A percentile compares a stretch with the other conserved stretches of the same genome.
phyloP scores from a whole-genome alignment of 2,888 invertebrate genomes.

The Amblyjoppa proteus region DNA sequence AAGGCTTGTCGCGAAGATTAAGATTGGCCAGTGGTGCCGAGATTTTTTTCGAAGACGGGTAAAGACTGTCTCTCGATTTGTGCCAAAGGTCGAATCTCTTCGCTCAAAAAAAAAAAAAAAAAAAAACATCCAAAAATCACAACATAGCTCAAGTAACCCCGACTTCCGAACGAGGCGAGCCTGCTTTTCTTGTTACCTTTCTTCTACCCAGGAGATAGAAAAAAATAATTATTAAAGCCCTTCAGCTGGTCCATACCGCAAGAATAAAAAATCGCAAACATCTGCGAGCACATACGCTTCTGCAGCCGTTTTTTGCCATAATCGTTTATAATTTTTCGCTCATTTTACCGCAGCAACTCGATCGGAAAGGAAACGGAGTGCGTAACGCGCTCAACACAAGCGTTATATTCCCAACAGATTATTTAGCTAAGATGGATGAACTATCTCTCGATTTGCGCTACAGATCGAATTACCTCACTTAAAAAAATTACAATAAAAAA shows the following conservation, averaged over 20 bases:
- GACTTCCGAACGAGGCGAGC: too few species aligned
- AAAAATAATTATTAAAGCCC: not conserved
- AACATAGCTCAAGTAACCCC: too few species aligned
- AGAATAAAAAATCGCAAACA: not conserved
- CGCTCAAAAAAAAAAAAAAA: not conserved
- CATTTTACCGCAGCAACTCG: not conserved
- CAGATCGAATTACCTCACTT: too few species aligned
- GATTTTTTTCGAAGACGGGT: slow-evolving; percentile 8
- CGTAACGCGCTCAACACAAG: not conserved
- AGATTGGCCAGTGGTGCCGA: not conserved
- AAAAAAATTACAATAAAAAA: not conserved
- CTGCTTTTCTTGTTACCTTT: too few species aligned
- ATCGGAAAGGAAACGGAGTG: slow-evolving; percentile 59
- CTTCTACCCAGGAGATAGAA: not conserved
- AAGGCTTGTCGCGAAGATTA: slow-evolving; percentile 6
- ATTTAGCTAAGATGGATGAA: too few species aligned
- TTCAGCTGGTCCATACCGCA: not conserved
- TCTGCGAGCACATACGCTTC: not conserved
- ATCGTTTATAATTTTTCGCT: not conserved
- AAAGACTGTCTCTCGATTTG: not conserved
- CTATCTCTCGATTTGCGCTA: too few species aligned
- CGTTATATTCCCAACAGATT: not conserved
- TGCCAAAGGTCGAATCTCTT: not conserved
- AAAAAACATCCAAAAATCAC: not conserved
- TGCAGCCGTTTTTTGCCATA: not conserved